Evolutionary conservation across 2,113 vertebrate species (phyloP).

Genomic region (Typhlomys cinereus): DNA sequence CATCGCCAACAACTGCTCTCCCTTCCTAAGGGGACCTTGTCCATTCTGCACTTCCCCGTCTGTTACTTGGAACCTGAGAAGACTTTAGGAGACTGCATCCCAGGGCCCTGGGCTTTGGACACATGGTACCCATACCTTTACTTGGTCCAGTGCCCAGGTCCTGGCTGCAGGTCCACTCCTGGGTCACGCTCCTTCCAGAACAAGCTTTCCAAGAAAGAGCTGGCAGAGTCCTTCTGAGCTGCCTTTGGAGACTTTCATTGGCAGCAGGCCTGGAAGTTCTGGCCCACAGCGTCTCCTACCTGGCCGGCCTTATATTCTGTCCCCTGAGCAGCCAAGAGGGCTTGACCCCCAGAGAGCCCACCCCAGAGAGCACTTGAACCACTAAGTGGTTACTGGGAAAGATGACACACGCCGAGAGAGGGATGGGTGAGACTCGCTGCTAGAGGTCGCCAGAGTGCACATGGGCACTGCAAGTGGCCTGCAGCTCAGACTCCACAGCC

Average conservation of each 20-base stretch:
- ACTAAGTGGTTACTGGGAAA: not conserved
- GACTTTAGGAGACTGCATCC: accelerated
- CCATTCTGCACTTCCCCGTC: not conserved
- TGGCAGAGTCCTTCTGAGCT: too few relatives aligned
- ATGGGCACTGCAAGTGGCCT: not conserved
- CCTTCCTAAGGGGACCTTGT: not conserved
- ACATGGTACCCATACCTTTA: accelerated
- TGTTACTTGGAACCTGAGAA: not conserved
- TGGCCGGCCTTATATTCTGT: not conserved
- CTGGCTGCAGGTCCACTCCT: not conserved
- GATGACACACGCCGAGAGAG: not conserved
- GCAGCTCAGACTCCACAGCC: not conserved
- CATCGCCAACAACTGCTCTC: too few relatives aligned
- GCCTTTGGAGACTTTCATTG: too few relatives aligned
- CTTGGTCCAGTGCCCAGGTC: not conserved
- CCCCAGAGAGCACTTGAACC: not conserved
- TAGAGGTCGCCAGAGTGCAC: too few relatives aligned
- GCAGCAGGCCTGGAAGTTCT: not conserved
- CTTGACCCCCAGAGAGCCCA: not conserved
- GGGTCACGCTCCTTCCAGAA: not conserved
- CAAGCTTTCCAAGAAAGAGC: not conserved
- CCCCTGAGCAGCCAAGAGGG: not conserved
- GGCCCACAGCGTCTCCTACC: not conserved
- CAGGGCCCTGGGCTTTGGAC: not conserved
- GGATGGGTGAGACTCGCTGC: not conserved